phyloP scores from a whole-genome alignment of 64 coral and sea anemone species.

The Astreopora myriophthalma region DNA sequence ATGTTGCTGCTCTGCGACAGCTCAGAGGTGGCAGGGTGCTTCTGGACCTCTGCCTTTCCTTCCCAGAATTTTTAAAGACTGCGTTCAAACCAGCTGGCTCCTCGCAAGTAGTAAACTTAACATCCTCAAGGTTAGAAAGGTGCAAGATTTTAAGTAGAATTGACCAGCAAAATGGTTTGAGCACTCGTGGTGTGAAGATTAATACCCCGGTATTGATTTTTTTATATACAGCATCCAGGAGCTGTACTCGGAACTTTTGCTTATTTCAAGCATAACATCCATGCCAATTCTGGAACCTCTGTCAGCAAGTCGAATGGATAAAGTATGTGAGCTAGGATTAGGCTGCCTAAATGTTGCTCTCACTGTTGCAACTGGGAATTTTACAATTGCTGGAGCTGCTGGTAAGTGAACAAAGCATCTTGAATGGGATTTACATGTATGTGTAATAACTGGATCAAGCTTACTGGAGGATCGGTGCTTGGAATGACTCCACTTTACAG shows the following conservation, averaged over 20 bases:
- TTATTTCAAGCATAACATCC: slow-evolving; percentile 81
- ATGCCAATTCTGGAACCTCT: slow-evolving; percentile 94
- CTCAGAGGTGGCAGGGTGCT: slow-evolving; percentile 71
- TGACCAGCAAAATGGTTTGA: no score
- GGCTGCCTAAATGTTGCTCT: slow-evolving; percentile 82
- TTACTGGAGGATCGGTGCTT: no score
- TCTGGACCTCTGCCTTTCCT: slow-evolving; percentile 68
- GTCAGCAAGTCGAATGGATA: slow-evolving; percentile 73
- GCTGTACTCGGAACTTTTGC: slow-evolving; percentile 85
- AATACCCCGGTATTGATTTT: background rate
- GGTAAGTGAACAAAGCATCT: slow-evolving; percentile 56
- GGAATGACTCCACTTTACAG: no score
- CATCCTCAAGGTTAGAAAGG: slow-evolving; percentile 62
- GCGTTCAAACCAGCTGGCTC: slow-evolving; percentile 28
- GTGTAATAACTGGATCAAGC: no score
- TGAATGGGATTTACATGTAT: no score
- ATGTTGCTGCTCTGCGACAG: slow-evolving; percentile 77
- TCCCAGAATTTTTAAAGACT: slow-evolving; percentile 76
- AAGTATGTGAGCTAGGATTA: slow-evolving; percentile 83
- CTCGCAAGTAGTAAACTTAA: slow-evolving; percentile 11
- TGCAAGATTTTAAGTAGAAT: no score
- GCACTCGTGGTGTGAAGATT: no score
- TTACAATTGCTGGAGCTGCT: slow-evolving; percentile 52
- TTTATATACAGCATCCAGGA: slow-evolving; percentile 76
- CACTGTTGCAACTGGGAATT: slow-evolving; percentile 87